phyloP scores from a whole-genome alignment of 2,113 vertebrate genomes.

The Hyperoodon ampullatus region DNA sequence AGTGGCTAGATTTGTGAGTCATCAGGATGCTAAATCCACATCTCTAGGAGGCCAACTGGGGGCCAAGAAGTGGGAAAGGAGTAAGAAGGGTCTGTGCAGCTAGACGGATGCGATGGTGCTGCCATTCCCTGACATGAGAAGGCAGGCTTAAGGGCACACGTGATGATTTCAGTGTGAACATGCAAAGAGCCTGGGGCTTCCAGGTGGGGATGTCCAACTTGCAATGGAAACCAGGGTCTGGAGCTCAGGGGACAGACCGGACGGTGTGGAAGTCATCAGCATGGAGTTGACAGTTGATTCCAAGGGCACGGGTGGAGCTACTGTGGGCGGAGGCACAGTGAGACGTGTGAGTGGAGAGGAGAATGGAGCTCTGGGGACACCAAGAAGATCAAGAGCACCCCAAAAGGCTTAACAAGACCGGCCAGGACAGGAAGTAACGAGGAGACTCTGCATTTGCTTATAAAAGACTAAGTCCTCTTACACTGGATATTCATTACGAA shows the following conservation, averaged over 20 bases:
- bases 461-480: background rate
- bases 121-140: background rate
- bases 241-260: background rate
- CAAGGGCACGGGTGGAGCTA: background rate
- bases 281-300: background rate
- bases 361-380: background rate
- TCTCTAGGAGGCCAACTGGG: background rate
- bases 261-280: background rate
- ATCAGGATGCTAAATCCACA: background rate
- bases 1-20: too few relatives aligned
- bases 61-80: background rate
- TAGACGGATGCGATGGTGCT: fast-evolving
- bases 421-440: background rate
- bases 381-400: background rate
- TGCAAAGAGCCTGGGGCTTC: background rate
- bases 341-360: background rate
- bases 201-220: background rate
- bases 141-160: background rate
- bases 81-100: background rate
- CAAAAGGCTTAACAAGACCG: background rate
- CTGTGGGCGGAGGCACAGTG: background rate
- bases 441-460: background rate
- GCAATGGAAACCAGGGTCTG: background rate
- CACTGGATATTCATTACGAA: background rate
- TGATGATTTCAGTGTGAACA: background rate